A percentile compares a stretch with the other conserved stretches of the same genome.
phyloP scores from a whole-genome alignment of 1,140 invertebrate species.

The Neotoxoptera formosana region DNA sequence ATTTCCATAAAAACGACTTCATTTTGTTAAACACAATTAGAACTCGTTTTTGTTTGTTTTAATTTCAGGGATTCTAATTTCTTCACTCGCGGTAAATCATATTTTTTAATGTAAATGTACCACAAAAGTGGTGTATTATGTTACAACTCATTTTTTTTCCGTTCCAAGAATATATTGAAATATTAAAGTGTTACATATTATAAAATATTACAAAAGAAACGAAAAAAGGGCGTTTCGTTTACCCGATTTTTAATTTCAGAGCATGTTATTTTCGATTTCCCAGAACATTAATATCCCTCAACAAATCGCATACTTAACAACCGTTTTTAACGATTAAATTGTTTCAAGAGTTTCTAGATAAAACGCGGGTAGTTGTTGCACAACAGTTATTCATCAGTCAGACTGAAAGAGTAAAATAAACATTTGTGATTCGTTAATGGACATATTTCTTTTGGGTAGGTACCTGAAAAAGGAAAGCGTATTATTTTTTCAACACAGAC shows the following conservation, averaged over 20 bases:
- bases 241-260: constrained; percentile 12
- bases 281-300: constrained; percentile 18
- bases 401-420: not conserved
- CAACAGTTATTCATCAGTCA: not conserved
- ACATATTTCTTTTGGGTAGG: not conserved
- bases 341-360: not conserved
- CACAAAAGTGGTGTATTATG: not conserved
- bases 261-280: constrained; percentile 13
- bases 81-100: not conserved
- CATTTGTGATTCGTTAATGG: constrained; percentile 9
- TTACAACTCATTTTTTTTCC: not conserved
- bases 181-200: not conserved
- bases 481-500: not conserved
- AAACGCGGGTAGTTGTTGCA: not conserved
- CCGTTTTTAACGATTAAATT: constrained; percentile 7
- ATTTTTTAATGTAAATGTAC: constrained; percentile 8
- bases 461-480: not conserved
- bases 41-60: not conserved
- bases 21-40: not conserved
- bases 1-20: not conserved
- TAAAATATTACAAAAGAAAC: not conserved
- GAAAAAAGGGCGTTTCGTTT: not conserved
- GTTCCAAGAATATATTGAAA: not conserved
- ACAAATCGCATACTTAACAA: not conserved
- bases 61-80: not conserved